phyloP scores from a whole-genome alignment of 2,797 vertebrate genomes.

The Pseudotriccus pelzelni region DNA sequence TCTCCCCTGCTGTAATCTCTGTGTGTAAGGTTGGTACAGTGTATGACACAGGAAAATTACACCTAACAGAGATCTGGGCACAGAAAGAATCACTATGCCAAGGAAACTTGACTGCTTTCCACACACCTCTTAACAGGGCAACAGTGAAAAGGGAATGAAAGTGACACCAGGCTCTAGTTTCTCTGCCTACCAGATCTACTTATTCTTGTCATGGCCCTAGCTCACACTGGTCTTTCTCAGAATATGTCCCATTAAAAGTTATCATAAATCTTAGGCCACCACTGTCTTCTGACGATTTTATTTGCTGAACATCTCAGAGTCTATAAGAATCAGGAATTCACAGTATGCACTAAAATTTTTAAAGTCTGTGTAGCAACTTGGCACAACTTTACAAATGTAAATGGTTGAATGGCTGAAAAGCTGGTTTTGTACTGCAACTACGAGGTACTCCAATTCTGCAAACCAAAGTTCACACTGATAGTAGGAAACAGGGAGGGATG shows the following conservation, averaged over 20 bases:
- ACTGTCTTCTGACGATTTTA: background rate
- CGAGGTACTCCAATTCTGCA: conserved; percentile 49
- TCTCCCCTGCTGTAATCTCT: background rate
- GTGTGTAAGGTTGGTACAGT: rapidly evolving
- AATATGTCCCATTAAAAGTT: background rate
- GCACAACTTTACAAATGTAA: background rate
- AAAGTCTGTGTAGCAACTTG: background rate
- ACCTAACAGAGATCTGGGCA: background rate
- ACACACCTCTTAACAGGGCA: background rate
- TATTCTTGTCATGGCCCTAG: background rate
- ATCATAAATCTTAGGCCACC: background rate
- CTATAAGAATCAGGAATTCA: background rate
- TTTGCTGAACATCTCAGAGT: background rate
- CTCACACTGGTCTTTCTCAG: background rate
- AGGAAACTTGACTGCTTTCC: background rate
- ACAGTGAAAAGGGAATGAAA: background rate
- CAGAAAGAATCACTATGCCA: background rate
- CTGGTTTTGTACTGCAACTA: background rate
- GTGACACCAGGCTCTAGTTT: background rate
- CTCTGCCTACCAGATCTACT: background rate
- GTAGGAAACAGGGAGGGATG: background rate
- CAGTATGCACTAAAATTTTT: background rate
- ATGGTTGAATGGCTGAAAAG: background rate
- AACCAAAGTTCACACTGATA: conserved; percentile 63
- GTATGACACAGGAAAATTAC: background rate